A percentile compares a stretch with the other conserved stretches of the same genome.
phyloP scores from a whole-genome alignment of 37 sponge, comb jelly and placozoan species.

The Dysidea cf. avara region DNA sequence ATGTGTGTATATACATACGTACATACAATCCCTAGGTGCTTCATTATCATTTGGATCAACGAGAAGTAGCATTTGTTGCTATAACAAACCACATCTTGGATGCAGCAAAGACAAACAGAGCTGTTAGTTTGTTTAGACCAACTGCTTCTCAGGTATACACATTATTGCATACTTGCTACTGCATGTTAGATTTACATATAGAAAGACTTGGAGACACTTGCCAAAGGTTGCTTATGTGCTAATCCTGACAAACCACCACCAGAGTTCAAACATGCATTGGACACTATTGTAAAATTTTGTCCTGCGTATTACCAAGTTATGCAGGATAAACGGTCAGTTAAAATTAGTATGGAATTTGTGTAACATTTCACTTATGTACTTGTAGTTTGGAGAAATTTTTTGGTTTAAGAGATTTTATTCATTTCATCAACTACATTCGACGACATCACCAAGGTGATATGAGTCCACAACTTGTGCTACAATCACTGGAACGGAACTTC shows the following conservation, averaged over 20 bases:
- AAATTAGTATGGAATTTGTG: neutral
- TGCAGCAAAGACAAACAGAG: no score
- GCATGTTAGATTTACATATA: constrained; percentile 46
- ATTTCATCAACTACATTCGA: constrained; percentile 82
- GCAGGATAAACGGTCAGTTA: constrained; percentile 25
- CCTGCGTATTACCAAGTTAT: constrained; percentile 63
- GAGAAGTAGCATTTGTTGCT: neutral
- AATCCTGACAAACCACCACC: constrained; percentile 57
- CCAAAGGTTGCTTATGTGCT: constrained; percentile 69
- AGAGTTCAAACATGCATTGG: constrained; percentile 45
- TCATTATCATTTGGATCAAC: no score
- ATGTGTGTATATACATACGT: neutral
- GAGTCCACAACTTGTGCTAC: constrained; percentile 60
- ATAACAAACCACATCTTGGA: neutral
- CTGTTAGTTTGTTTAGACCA: no score
- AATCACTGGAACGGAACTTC: no score
- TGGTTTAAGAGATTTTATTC: constrained; percentile 90
- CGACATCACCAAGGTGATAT: constrained; percentile 16
- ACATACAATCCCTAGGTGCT: neutral
- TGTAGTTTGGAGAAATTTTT: constrained; percentile 46
- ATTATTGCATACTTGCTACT: neutral
- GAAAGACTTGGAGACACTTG: constrained; percentile 72
- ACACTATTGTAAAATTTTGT: constrained; percentile 36
- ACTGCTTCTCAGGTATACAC: neutral
- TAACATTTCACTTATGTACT: neutral